Evolutionary conservation across 2,797 vertebrate species (phyloP).

Genomic region (Acanthopagrus latus): DNA sequence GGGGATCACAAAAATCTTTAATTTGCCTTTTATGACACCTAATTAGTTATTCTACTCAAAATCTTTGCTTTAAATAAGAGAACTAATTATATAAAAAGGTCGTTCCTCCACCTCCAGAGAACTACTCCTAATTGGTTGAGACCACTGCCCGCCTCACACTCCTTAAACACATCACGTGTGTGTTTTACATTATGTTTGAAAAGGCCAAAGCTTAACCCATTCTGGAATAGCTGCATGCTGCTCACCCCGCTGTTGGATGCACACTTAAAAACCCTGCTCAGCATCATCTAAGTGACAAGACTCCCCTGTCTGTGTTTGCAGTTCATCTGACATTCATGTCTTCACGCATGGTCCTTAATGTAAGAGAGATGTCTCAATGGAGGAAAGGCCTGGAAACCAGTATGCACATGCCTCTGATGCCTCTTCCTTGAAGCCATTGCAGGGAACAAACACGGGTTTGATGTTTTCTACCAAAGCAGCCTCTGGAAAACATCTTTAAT

Average conservation of each 20-base stretch:
- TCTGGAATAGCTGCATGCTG: conserved; percentile 45
- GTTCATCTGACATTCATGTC: conserved; percentile 62
- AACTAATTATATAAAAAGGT: conserved; percentile 97
- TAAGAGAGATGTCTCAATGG: conserved; percentile 57
- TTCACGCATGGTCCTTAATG: conserved; percentile 54
- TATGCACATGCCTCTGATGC: conserved; percentile 60
- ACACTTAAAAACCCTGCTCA: conserved; percentile 51
- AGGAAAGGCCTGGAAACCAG: conserved; percentile 56
- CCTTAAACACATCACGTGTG: conserved; percentile 75
- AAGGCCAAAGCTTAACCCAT: conserved; percentile 80
- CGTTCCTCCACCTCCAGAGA: conserved; percentile 87
- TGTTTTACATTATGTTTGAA: conserved; percentile 83
- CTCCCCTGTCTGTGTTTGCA: conserved; percentile 52
- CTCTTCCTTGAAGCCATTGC: conserved; percentile 61
- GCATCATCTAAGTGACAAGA: conserved; percentile 68
- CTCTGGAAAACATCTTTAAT: conserved; percentile 73
- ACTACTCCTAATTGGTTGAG: conserved; percentile 91
- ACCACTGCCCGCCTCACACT: conserved; percentile 79
- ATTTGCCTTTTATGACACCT: conserved; percentile 96
- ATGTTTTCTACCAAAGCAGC: conserved; percentile 77
- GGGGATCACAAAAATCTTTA: conserved; percentile 91
- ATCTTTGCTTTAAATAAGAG: conserved; percentile 96
- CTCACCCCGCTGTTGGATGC: conserved; percentile 45
- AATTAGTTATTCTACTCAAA: conserved; percentile 96
- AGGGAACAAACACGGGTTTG: conserved; percentile 69